Percentiles rank a stretch among this genome's conserved stretches.
phyloP scores from a whole-genome alignment of 1,140 invertebrate species.

The Drosophila bocqueti region DNA sequence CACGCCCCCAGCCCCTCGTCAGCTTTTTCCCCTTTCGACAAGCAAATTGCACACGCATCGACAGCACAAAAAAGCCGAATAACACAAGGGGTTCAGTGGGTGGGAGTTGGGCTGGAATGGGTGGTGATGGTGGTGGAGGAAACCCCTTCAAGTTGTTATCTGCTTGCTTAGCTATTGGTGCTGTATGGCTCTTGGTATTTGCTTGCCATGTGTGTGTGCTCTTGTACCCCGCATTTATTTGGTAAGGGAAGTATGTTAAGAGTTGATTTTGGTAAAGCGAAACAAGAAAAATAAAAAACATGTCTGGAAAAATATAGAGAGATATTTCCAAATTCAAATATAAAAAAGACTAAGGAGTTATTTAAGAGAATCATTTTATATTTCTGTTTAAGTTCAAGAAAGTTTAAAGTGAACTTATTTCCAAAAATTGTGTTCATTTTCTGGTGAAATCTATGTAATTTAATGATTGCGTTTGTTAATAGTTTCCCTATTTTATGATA shows the following conservation, averaged over 20 bases:
- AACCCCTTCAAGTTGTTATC: slow-evolving; percentile 66
- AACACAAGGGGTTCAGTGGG: slow-evolving; percentile 12
- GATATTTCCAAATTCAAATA: background rate
- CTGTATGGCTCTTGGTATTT: slow-evolving; percentile 66
- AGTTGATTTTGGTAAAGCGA: background rate
- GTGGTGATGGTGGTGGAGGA: slow-evolving; percentile 1
- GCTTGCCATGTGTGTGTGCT: slow-evolving; percentile 34
- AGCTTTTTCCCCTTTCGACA: slow-evolving; percentile 17
- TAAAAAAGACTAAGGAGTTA: background rate
- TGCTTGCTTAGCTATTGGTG: slow-evolving; percentile 72
- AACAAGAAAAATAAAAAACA: background rate
- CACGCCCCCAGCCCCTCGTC: background rate
- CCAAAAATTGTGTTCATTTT: background rate
- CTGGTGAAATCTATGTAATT: background rate
- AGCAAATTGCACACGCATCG: slow-evolving; percentile 62
- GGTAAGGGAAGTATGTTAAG: background rate
- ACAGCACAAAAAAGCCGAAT: slow-evolving; percentile 34
- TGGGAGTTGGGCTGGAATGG: slow-evolving; percentile 5
- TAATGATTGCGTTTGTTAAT: background rate
- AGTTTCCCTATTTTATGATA: too few relatives aligned
- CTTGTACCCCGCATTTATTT: slow-evolving; percentile 4
- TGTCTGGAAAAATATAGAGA: accelerated
- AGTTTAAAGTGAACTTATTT: too few relatives aligned
- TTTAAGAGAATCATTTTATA: background rate
- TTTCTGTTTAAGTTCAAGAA: background rate